Evolutionary conservation across 2,113 vertebrate genomes (phyloP), one percentile per base, ranked within the genome.

Genomic region (Jaculus jaculus): DNA sequence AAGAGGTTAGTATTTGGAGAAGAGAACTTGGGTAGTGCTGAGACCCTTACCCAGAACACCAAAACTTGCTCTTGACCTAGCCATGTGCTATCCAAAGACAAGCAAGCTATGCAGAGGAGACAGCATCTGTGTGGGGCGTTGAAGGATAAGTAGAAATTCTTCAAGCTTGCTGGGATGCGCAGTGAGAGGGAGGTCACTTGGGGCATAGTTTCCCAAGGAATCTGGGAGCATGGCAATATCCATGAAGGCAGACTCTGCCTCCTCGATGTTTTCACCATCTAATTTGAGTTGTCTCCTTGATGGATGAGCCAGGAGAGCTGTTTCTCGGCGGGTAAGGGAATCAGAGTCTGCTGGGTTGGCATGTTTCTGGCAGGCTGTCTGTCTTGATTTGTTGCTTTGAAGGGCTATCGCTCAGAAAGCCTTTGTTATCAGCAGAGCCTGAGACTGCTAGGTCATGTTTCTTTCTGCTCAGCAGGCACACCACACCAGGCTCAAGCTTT

Each of bases 311-410:
- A 26, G 91, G 84, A 94, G 65, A 65, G 34, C n/a, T 84, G 60
- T 82, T 97, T 93, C 94, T 93, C 21, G 0, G 42, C 0, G 4
- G 89, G 77, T 94, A 95, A 96, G 91, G 90, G 87, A 96, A 95
- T 96, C 84, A 30, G 78, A 92, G 87, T 91, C 93, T 94, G 95
- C 95, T 93, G 42, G 91, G 51, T 93, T 0, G 1, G 87, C 93
- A 96, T 75, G 95, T 89, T 97, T 96, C 79, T 95, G 96, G 87
- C 96, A 97, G 96, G 90, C 93, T 97, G 97, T 97, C 96, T 96
- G 82, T 97, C 96, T 95, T 96, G 91, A 96, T 97, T 97, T 97
- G 96, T 83, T 92, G 87, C 82, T 96, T 92, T 95, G 96, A 97
- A 95, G 85, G 93, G 84, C 87, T 87, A 86, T 95, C 92, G 92